A percentile compares a stretch with the other conserved stretches of the same genome.
Evolutionary conservation across 1,140 invertebrate species (phyloP).

Genomic region (Cotesia vestalis): DNA sequence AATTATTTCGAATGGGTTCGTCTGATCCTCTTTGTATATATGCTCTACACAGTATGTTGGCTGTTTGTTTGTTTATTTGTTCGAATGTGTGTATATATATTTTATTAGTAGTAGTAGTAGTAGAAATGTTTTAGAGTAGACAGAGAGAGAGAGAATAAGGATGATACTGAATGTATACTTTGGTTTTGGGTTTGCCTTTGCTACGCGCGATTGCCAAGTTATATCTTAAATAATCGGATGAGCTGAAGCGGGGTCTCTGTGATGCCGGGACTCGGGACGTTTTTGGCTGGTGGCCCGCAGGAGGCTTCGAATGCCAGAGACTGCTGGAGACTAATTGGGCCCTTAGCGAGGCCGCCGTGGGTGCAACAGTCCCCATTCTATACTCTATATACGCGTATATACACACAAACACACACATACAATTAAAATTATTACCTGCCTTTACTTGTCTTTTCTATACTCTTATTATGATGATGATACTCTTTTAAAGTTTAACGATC

Average conservation of each 20-base stretch:
- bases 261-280: slow-evolving; percentile 38
- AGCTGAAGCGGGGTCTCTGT: no score
- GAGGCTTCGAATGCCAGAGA: slow-evolving; percentile 56
- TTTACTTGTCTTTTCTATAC: slow-evolving; percentile 15
- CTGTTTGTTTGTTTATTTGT: no score
- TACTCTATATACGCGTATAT: background rate
- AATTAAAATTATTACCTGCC: slow-evolving; percentile 9
- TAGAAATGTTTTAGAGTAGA: no score
- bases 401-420: background rate
- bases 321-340: slow-evolving; percentile 62
- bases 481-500: no score
- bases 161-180: slow-evolving; percentile 8
- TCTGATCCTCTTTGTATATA: slow-evolving; percentile 47
- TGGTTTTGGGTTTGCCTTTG: no score
- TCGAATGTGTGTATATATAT: no score
- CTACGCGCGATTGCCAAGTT: slow-evolving; percentile 46
- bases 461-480: background rate
- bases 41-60: no score
- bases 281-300: slow-evolving; percentile 55
- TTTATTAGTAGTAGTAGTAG: no score
- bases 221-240: slow-evolving; percentile 48
- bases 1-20: slow-evolving; percentile 66
- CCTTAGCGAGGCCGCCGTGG: slow-evolving; percentile 54
- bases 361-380: background rate
- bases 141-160: slow-evolving; percentile 7